Conservation (phyloP, 2,113 vertebrate species). For the Zeus faber region DNA sequence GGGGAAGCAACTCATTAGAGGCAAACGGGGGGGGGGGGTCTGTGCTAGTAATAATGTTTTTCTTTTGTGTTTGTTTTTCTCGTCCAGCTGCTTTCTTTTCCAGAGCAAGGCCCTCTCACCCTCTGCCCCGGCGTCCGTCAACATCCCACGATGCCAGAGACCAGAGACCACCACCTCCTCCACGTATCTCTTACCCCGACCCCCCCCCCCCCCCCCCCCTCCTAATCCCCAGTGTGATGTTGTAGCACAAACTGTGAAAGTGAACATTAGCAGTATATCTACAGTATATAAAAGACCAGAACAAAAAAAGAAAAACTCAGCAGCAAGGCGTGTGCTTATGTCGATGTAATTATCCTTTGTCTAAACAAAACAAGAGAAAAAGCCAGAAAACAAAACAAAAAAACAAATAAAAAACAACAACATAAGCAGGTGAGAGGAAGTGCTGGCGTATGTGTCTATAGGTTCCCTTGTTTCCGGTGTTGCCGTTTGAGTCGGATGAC, state of each 20-base stretch:
- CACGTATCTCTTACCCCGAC: constrained; percentile 57
- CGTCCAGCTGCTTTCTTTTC: constrained; percentile 48
- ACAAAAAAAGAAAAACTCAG: constrained; percentile 47
- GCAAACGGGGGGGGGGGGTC: too few relatives aligned
- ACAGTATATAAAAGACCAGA: constrained; percentile 33
- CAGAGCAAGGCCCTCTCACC: constrained; percentile 51
- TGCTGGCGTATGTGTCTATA: constrained; percentile 75
- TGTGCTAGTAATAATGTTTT: too few relatives aligned
- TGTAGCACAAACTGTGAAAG: constrained; percentile 96
- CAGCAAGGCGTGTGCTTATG: constrained; percentile 82
- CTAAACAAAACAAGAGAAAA: constrained; percentile 72
- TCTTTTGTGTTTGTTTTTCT: constrained; percentile 26
- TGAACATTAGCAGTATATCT: constrained; percentile 80
- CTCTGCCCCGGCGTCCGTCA: constrained; percentile 79
- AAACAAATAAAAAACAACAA: constrained; percentile 40
- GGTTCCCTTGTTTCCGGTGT: constrained; percentile 78
- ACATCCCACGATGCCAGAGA: constrained; percentile 77
- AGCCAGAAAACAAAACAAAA: constrained; percentile 27
- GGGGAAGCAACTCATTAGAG: too few relatives aligned
- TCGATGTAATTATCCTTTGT: constrained; percentile 88
- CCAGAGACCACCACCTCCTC: constrained; percentile 66
- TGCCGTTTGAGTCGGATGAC: constrained; percentile 82
- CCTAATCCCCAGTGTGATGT: constrained; percentile 81
- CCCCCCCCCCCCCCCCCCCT: constrained; percentile 67
- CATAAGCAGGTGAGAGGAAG: constrained; percentile 49